Evolutionary conservation across 2,888 invertebrate genomes (phyloP), one percentile per base, ranked within the genome.

Genomic region (Antheraea yamamai): DNA sequence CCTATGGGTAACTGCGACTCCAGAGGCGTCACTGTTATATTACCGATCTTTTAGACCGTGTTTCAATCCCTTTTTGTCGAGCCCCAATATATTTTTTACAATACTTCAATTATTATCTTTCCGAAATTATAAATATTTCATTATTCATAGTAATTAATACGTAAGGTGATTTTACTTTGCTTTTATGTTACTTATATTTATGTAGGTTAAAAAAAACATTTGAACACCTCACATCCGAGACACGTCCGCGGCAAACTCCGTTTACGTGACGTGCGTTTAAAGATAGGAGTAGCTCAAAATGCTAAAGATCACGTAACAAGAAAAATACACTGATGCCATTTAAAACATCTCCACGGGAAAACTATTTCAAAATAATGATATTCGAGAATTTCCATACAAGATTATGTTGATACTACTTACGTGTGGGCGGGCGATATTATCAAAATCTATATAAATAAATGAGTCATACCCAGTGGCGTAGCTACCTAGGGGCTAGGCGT

Each of bases 241-340:
- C 61, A 61, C 61, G 61, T 61, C 61, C 23, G 23, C 23, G 61
- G 61, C 61, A 61, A 61, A 61, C 61, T 61, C 61, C 61, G 61
- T 23, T 61, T 61, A 61, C 61, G 61, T 61, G 61, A 61, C 61
- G 23, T 23, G 61, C 61, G 61, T 61, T 12, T 61, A 23, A 61
- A 61, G 10, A 20, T 4, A 18, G 20, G 55, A 55, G 58, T 58
- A n/a, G 61, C 61, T 23, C 61, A 61, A 61, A 61, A 61, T 23
- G 10, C 61, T 61, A 23, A 61, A 61, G n/a, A 61, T 61, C 61
- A 61, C n/a, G 61, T 61, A 23, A n/a, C 23, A 61, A 23, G 61
- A 61, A 61, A 61, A 61, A 61, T 23, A 61, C 23, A 61, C 8
- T n/a, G 23, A n/a, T 61, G 23, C 2, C 61, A 61, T 23, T n/a